Base-by-base conservation (phyloP, 2,113 vertebrate genomes). In the Takifugu flavidus region DNA sequence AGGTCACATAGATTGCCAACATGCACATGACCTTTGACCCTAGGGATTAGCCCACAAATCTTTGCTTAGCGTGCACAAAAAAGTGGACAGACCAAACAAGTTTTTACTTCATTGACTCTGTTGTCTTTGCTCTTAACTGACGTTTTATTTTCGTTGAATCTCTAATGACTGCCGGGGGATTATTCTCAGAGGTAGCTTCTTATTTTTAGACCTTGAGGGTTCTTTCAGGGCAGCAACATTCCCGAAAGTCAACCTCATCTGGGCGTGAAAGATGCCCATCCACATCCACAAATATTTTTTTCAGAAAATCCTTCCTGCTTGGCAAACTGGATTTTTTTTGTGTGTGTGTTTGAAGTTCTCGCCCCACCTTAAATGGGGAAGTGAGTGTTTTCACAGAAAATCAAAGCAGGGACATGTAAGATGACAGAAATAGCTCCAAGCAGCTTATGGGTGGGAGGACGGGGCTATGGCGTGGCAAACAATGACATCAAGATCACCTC, bases 341-440 rank as follows among this genome's bases (percentile, higher is more conserved):
- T 79, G 82, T 85, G 65, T 11, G 59, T 72, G 77, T 79, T 84
- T 85, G 65, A 86, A 71, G 49, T 58, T 52, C 20, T 56, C 26
- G 3, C 46, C 73, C 53, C 20, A n/a, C 58, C 73, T 80, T 77
- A 70, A 69, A 25, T 6, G 6, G 42, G 70, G 74, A 71, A 82
- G 66, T 57, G 62, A 59, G 28, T 87, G 62, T 86, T 89, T 84
- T 71, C 51, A 43, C 25, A 56, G 56, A 11, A 25, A 25, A 65
- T 60, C 70, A 62, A 20, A 20, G 20, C 20, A 20, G 20, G 75
- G 75, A 72, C n/a, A 42, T 53, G 65, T 8, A 3, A 64, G n/a
- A 26, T 13, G 59, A 78, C 79, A 65, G 45, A 85, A 89, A 88
- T 89, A 88, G 78, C 81, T 74, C 5, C 53, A 65, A 45, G 78